phyloP scores from a whole-genome alignment of 2,888 invertebrate species.

The Acleris holmiana region DNA sequence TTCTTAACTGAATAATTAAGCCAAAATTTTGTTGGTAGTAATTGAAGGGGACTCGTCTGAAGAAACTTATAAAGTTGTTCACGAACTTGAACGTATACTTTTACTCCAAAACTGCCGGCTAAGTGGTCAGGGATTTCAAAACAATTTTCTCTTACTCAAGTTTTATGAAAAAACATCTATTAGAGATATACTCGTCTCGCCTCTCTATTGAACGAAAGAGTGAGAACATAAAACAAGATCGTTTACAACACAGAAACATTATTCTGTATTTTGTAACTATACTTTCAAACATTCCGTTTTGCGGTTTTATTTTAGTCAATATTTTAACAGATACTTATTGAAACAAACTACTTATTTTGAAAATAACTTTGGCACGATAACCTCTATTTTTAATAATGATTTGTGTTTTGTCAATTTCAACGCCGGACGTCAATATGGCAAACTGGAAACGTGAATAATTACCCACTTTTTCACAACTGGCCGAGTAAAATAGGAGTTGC shows the following conservation, averaged over 20 bases:
- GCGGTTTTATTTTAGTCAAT: background rate
- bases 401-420: constrained; percentile 1
- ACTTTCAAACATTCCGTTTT: background rate
- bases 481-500: constrained; percentile 4
- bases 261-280: background rate
- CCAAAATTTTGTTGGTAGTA: constrained; percentile 54
- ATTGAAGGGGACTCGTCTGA: constrained; percentile 61
- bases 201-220: background rate
- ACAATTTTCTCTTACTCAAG: constrained; percentile 46
- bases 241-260: background rate
- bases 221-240: background rate
- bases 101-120: constrained; percentile 40
- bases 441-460: constrained; percentile 9
- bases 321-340: background rate
- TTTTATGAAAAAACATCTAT: constrained; percentile 19
- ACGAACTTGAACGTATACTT: constrained; percentile 43
- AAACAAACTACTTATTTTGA: background rate
- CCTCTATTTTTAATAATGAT: background rate
- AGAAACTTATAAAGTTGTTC: constrained; percentile 55
- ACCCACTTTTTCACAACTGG: background rate
- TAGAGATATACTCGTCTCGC: background rate
- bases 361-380: background rate
- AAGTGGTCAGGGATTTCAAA: constrained; percentile 47
- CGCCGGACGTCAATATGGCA: background rate
- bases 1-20: constrained; percentile 32